Evolutionary conservation across 2,888 invertebrate genomes (phyloP), one percentile per base, ranked within the genome.

Genomic region (Archips xylosteana): DNA sequence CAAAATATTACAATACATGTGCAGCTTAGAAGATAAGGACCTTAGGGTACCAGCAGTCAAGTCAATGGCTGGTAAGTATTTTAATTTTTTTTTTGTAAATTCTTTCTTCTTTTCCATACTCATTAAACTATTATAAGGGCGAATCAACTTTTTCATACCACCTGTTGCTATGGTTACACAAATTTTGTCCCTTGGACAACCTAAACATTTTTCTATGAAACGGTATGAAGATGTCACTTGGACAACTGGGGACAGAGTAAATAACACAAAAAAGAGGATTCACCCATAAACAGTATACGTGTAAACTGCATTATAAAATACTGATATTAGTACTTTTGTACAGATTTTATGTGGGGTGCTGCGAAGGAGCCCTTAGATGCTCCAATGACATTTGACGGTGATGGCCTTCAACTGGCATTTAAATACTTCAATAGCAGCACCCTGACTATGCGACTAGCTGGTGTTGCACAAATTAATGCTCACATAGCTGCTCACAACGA

Each of bases 341-440:
- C 39, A 97, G 98, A 99, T 95, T 98, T 98, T 86, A 98, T 99
- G 96, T 99, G 99, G 98, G 97, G 97, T 77, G 97, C 98, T 10
- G 97, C 98, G 60, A 98, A 98, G 85, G 98, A 99, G 91, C 98
- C 98, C 0, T 91, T 98, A 66, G 98, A 98, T 84, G 96, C 97
- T 0, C 97, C 97, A 1, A 92, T 97, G 47, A 96, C 97, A n/a
- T 98, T 98, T 85, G 98, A 98, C 83, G 95, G 96, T 1, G 98
- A 99, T 85, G 99, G 98, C 0, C 92, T 99, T 54, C 97, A 98
- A 75, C 92, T 99, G 77, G 99, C 99, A n/a, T 98, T 98, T 89
- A 99, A 99, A 89, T 99, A 98, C 91, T 99, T 99, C 87, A 98
- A 97, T 76, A 98, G 98, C 80, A 98, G 98, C 70, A 99, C 99